A percentile compares a stretch with the other conserved stretches of the same genome.
These are phyloP conservation scores for Oscheius sp. DNA, from an alignment of 2,888 invertebrate genomes.

Conservation along the genomic window DNA sequence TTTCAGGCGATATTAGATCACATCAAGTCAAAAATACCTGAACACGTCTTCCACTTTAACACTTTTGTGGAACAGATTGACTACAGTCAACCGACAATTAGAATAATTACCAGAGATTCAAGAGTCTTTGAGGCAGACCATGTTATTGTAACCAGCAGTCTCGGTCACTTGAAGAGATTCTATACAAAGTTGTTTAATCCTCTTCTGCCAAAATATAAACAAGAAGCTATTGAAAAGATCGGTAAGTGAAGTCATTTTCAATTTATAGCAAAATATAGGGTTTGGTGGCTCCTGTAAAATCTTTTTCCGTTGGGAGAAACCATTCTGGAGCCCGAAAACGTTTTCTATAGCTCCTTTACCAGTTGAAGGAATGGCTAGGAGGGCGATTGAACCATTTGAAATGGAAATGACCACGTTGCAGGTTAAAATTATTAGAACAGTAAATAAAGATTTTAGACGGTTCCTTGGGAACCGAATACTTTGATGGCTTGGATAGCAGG, in stretches of 20 bases:
- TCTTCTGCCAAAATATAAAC: slow-evolving; percentile 53
- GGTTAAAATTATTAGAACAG: slow-evolving; percentile 26
- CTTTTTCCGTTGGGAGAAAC: slow-evolving; percentile 66
- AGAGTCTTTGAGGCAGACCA: slow-evolving; percentile 55
- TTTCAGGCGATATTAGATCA: slow-evolving; percentile 58
- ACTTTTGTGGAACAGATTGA: slow-evolving; percentile 56
- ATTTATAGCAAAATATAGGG: slow-evolving; percentile 35
- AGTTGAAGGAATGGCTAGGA: slow-evolving; percentile 54
- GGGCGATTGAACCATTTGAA: slow-evolving; percentile 51
- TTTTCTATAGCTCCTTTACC: slow-evolving; percentile 61
- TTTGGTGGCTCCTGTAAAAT: slow-evolving; percentile 67
- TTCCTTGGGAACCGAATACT: slow-evolving; percentile 63
- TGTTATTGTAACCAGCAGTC: slow-evolving; percentile 66
- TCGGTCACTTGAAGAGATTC: slow-evolving; percentile 67
- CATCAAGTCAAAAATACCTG: slow-evolving; percentile 47
- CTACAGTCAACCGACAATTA: slow-evolving; percentile 19
- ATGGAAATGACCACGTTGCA: slow-evolving; percentile 58
- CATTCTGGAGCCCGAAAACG: slow-evolving; percentile 61
- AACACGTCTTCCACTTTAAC: slow-evolving; percentile 53
- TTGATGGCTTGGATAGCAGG: slow-evolving; percentile 69
- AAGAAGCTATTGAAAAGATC: slow-evolving; percentile 63
- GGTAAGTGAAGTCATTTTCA: slow-evolving; percentile 25
- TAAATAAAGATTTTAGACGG: slow-evolving; percentile 43
- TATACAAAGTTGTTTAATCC: slow-evolving; percentile 57
- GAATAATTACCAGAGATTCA: not conserved